These are phyloP conservation scores for Vesta saturnalis DNA, from an alignment of 2,888 invertebrate species.

Conservation along the genomic window DNA sequence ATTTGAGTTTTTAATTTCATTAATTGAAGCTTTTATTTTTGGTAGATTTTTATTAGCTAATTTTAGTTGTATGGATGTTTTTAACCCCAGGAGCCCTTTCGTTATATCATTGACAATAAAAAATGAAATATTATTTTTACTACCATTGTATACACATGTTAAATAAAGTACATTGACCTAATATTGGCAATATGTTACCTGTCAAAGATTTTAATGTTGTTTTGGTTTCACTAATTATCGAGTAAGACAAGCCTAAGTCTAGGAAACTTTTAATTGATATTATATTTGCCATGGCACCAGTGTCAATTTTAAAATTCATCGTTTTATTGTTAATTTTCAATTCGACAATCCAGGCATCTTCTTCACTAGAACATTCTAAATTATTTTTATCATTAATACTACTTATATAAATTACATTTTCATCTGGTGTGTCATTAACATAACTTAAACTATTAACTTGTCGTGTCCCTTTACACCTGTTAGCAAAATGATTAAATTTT, in stretches of 20 bases:
- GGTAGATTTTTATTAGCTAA: not conserved
- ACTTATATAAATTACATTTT: not conserved
- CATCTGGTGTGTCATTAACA: not conserved
- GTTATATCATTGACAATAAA: not conserved
- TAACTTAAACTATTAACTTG: not conserved
- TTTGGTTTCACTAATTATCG: not conserved
- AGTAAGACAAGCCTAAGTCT: not conserved
- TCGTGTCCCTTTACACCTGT: not conserved
- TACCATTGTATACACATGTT: not conserved
- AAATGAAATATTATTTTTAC: not conserved
- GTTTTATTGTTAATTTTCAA: too few species aligned
- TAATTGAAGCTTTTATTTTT: not conserved
- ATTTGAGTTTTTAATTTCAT: not conserved
- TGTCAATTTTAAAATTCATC: too few species aligned
- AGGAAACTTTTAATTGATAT: not conserved
- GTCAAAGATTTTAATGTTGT: not conserved
- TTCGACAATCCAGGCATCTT: too few species aligned
- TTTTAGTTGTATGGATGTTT: not conserved
- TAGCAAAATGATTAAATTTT: not conserved
- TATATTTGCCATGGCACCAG: conserved; percentile 1
- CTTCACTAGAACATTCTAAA: too few species aligned
- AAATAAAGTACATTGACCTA: too few species aligned
- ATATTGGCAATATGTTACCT: not conserved
- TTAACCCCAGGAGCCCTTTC: not conserved
- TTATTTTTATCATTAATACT: too few species aligned